Evolutionary conservation across 2,888 invertebrate genomes (phyloP), one percentile per base, ranked within the genome.

Genomic region (Rhagium mordax): DNA sequence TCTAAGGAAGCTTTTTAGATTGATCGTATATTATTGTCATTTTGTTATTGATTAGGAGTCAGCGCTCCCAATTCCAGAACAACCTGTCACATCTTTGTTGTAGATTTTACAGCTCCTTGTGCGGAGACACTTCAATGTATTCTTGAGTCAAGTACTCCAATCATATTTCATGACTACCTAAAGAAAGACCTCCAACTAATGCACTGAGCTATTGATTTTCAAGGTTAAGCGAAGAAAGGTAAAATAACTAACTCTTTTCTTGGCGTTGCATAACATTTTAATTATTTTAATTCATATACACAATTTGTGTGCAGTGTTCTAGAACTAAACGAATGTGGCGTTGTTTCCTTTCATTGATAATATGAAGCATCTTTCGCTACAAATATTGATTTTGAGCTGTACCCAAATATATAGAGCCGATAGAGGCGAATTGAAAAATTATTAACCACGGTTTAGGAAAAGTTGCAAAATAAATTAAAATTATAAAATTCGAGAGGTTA

Each of bases 151-250:
- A 59, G 15, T 33, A 59, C 21, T 57, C n/a, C 29, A 59, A 8
- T 59, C 16, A 59, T 59, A 59, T 33, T 29, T 59, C 18, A 24
- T 33, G 33, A 33, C 27, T 60, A 62, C 13, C 41, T 55, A 18
- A 18, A 41, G 18, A 18, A 18, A 41, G 18, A 53, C 33, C 65
- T 16, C 65, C 51, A 41, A 41, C 65, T 55, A 13, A 66, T 66
- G 8, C 53, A 29, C 65, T 49, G 33, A 66, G 41, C 53, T 66
- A 53, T 53, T 24, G 53, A 51, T 18, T 1, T 6, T 41, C 53
- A 53, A 66, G 65, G 65, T 66, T 53, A 66, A 66, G 33, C 33
- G 65, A 66, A 66, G 65, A 66, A 66, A 53, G 65, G 53, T 20
- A 66, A 1, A 7, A 33, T 16, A n/a, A 33, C 18, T 27, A 49